Evolutionary conservation across 2,113 vertebrate species (phyloP).

Genomic region (Eclectus roratus): DNA sequence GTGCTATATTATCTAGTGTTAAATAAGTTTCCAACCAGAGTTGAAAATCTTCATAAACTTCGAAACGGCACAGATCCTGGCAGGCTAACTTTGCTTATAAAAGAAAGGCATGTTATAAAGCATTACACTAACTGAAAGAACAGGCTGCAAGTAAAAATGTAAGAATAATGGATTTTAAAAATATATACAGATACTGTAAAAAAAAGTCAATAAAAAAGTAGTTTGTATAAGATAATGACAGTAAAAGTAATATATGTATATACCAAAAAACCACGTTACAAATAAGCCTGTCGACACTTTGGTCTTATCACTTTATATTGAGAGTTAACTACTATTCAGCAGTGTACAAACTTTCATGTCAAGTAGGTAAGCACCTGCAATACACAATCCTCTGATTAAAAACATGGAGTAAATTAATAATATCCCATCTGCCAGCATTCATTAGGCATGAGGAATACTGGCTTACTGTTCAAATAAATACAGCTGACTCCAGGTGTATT

Average conservation of each 20-base stretch:
- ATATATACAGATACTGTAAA: not conserved
- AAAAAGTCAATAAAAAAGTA: not conserved
- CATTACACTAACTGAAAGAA: not conserved
- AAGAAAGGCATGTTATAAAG: not conserved
- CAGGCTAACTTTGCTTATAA: not conserved
- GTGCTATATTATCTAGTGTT: not conserved
- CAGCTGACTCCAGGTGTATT: not conserved
- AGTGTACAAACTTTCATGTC: not conserved
- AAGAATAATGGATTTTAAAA: not conserved
- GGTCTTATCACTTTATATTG: not conserved
- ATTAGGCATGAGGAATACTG: not conserved
- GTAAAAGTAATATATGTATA: not conserved
- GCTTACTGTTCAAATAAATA: not conserved
- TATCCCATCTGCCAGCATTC: not conserved
- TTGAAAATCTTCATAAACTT: not conserved
- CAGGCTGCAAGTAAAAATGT: not conserved
- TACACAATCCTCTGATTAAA: not conserved
- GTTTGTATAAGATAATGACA: not conserved
- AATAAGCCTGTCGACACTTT: not conserved
- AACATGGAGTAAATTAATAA: not conserved
- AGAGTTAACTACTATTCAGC: not conserved
- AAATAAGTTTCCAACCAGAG: not conserved
- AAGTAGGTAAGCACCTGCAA: not conserved
- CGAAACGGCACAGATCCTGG: not conserved
- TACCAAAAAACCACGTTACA: not conserved